phyloP scores from a whole-genome alignment of 2,888 invertebrate species.

The Ligdia adustata region DNA sequence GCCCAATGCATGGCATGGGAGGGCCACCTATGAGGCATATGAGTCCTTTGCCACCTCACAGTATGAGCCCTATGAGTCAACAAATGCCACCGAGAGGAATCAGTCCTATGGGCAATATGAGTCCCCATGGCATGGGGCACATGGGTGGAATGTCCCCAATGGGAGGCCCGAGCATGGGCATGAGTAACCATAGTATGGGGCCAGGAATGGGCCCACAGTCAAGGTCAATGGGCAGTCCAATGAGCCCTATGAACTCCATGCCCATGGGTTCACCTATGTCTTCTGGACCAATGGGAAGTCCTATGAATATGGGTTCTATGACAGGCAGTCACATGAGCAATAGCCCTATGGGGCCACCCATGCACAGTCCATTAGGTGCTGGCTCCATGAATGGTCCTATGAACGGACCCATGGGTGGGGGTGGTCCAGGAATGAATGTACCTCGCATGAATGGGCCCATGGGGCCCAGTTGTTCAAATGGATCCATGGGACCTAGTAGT shows the following conservation, averaged over 20 bases:
- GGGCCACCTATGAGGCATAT: slow-evolving; percentile 87
- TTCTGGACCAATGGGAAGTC: slow-evolving; percentile 88
- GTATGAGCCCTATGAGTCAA: slow-evolving; percentile 86
- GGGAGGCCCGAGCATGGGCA: slow-evolving; percentile 88
- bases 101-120: slow-evolving; percentile 89
- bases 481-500: slow-evolving; percentile 82
- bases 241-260: slow-evolving; percentile 89
- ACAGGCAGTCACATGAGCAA: slow-evolving; percentile 86
- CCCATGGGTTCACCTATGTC: slow-evolving; percentile 89
- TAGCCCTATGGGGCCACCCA: slow-evolving; percentile 90
- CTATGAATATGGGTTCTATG: slow-evolving; percentile 88
- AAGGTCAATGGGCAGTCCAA: slow-evolving; percentile 88
- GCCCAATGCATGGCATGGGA: slow-evolving; percentile 85
- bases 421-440: slow-evolving; percentile 84
- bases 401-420: slow-evolving; percentile 85
- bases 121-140: slow-evolving; percentile 84
- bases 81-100: slow-evolving; percentile 86
- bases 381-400: slow-evolving; percentile 83
- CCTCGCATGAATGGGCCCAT: slow-evolving; percentile 83
- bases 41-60: slow-evolving; percentile 84
- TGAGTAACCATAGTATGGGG: slow-evolving; percentile 86
- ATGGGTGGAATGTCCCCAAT: slow-evolving; percentile 89
- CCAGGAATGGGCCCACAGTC: slow-evolving; percentile 83
- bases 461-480: slow-evolving; percentile 83
- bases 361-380: slow-evolving; percentile 88